phyloP scores from a whole-genome alignment of 2,888 invertebrate species.

The Dendrolimus houi region DNA sequence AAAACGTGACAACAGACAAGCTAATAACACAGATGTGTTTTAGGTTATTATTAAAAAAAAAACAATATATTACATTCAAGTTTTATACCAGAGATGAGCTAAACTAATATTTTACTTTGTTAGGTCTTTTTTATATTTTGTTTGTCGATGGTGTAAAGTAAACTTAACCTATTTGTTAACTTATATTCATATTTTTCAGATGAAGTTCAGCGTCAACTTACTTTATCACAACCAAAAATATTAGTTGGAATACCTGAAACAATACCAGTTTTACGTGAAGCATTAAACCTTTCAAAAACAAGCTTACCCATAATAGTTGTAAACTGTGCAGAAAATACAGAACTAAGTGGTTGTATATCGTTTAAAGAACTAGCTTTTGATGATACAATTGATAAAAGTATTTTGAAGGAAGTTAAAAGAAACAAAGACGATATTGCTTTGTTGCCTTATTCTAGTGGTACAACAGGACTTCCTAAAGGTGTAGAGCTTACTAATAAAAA shows the following conservation, averaged over 20 bases:
- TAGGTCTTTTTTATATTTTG: too few species aligned
- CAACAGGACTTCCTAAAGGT: slow-evolving; percentile 88
- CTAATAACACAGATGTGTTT: too few species aligned
- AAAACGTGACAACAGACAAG: too few species aligned
- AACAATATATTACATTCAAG: not conserved
- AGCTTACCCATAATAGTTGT: slow-evolving; percentile 67
- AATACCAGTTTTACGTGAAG: slow-evolving; percentile 57
- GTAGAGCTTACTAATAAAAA: slow-evolving; percentile 79
- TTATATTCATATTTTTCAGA: slow-evolving; percentile 51
- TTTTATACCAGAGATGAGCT: too few species aligned
- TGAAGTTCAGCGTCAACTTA: slow-evolving; percentile 81
- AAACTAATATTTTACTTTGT: too few species aligned
- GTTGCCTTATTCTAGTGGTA: slow-evolving; percentile 89
- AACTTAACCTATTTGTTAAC: too few species aligned
- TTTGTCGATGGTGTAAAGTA: too few species aligned
- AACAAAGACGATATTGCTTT: slow-evolving; percentile 75
- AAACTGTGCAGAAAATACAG: slow-evolving; percentile 12
- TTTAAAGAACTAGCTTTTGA: slow-evolving; percentile 75
- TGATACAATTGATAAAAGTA: slow-evolving; percentile 60
- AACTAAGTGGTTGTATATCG: slow-evolving; percentile 73
- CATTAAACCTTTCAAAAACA: slow-evolving; percentile 54
- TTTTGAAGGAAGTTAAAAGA: slow-evolving; percentile 48
- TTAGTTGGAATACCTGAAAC: slow-evolving; percentile 75
- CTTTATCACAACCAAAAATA: slow-evolving; percentile 75
- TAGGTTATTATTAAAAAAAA: not conserved